Conservation (phyloP, 1,140 invertebrate species). For the Drosophila gunungcola region DNA sequence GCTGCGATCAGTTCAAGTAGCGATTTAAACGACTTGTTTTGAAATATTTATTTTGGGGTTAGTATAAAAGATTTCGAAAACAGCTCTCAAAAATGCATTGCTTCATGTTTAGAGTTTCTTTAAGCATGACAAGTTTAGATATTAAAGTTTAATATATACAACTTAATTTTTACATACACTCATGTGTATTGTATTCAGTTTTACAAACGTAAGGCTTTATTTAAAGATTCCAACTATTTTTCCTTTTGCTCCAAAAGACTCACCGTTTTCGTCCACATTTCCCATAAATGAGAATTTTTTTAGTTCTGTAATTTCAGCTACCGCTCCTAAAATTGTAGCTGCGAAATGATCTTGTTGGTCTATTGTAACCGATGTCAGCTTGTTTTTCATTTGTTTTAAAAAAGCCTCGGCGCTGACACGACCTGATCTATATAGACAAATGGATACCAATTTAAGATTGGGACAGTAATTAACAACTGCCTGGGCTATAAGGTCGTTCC, state of each 20-base stretch:
- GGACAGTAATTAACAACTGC: not conserved
- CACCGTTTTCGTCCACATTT: slow-evolving; percentile 1
- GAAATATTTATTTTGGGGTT: no score
- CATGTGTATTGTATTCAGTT: no score
- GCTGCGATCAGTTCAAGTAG: no score
- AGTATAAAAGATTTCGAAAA: no score
- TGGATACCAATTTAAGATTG: not conserved
- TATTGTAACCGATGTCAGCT: not conserved
- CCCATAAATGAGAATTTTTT: not conserved
- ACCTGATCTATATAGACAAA: not conserved
- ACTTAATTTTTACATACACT: no score
- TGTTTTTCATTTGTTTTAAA: not conserved
- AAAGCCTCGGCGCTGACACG: not conserved
- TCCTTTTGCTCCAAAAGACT: not conserved
- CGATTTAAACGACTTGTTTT: no score
- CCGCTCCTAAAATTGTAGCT: not conserved
- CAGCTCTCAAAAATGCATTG: no score
- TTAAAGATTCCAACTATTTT: no score
- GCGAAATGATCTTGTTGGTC: not conserved
- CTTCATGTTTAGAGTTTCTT: no score
- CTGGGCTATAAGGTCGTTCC: not conserved
- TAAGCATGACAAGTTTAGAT: no score
- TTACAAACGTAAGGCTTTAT: no score
- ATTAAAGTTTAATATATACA: no score
- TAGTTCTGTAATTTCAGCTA: not conserved